Evolutionary conservation across 2,797 vertebrate genomes (phyloP).

Genomic region (Chaenodraco wilsoni): DNA sequence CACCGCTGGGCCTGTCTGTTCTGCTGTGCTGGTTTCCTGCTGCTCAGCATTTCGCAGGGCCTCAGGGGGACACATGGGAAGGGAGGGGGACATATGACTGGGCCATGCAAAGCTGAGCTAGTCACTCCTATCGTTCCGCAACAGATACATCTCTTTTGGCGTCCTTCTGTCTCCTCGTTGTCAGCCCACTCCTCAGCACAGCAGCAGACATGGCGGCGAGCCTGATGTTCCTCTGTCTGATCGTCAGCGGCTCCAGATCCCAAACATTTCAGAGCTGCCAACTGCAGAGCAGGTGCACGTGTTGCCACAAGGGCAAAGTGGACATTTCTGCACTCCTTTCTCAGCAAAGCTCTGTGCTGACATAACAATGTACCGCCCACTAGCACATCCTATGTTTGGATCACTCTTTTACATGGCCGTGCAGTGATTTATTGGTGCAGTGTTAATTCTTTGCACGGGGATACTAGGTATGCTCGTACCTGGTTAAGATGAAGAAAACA

Average conservation of each 20-base stretch:
- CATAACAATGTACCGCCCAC: slow-evolving; percentile 73
- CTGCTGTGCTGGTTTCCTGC: slow-evolving; percentile 76
- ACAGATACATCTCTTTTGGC: slow-evolving; percentile 64
- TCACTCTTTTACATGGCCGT: slow-evolving; percentile 66
- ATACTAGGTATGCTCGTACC: slow-evolving; percentile 29
- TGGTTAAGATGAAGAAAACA: slow-evolving; percentile 19
- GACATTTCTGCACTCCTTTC: slow-evolving; percentile 70
- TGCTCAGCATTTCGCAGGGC: slow-evolving; percentile 76
- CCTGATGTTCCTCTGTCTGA: slow-evolving; percentile 35
- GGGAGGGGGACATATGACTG: slow-evolving; percentile 61
- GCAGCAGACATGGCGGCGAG: slow-evolving; percentile 46
- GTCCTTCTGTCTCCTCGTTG: slow-evolving; percentile 60
- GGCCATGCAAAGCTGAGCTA: slow-evolving; percentile 67
- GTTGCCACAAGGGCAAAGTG: slow-evolving; percentile 76
- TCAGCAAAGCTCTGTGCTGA: slow-evolving; percentile 77
- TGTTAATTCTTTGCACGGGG: slow-evolving; percentile 54
- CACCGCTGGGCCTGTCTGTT: slow-evolving; percentile 75
- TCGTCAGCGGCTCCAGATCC: slow-evolving; percentile 36
- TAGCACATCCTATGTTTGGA: slow-evolving; percentile 67
- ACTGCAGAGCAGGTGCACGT: slow-evolving; percentile 71
- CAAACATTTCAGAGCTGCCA: slow-evolving; percentile 37
- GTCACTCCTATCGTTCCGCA: slow-evolving; percentile 63
- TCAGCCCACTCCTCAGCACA: slow-evolving; percentile 41
- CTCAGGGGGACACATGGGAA: slow-evolving; percentile 56
- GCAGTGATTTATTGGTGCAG: slow-evolving; percentile 68